Evolutionary conservation across 2,888 invertebrate genomes (phyloP).

Genomic region (Arge pagana): DNA sequence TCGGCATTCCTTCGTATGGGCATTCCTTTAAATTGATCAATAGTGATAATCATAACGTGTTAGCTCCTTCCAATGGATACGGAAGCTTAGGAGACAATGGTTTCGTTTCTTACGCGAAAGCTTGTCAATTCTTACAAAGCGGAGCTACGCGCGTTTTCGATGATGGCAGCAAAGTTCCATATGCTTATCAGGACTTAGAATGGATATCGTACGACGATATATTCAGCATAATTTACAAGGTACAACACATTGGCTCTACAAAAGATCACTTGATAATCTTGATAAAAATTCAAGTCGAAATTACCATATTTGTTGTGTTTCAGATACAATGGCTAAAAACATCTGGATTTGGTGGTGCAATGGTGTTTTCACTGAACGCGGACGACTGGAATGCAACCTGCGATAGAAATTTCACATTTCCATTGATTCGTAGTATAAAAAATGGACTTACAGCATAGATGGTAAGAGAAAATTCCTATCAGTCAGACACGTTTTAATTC

Average conservation of each 20-base stretch:
- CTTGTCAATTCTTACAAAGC: constrained; percentile 69
- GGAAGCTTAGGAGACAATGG: constrained; percentile 72
- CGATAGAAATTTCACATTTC: constrained; percentile 51
- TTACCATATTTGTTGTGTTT: constrained; percentile 30
- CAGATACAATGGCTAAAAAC: constrained; percentile 67
- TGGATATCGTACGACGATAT: constrained; percentile 86
- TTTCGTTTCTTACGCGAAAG: constrained; percentile 71
- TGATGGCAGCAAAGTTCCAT: constrained; percentile 75
- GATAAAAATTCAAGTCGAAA: constrained; percentile 14
- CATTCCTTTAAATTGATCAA: constrained; percentile 71
- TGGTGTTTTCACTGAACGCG: constrained; percentile 81
- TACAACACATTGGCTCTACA: constrained; percentile 35
- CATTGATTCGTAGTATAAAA: constrained; percentile 56
- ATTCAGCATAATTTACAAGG: constrained; percentile 73
- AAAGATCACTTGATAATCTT: constrained; percentile 11
- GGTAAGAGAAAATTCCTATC: too few species aligned
- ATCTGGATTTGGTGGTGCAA: constrained; percentile 75
- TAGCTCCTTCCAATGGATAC: constrained; percentile 72
- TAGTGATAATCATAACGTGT: constrained; percentile 67
- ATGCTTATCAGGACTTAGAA: constrained; percentile 69
- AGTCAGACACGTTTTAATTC: too few species aligned
- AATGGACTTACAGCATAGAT: too few species aligned
- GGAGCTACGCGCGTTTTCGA: constrained; percentile 68
- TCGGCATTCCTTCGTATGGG: constrained; percentile 89
- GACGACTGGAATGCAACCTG: constrained; percentile 76